These are phyloP conservation scores for Manduca sexta DNA, from an alignment of 1,140 invertebrate species.

Conservation along the genomic window DNA sequence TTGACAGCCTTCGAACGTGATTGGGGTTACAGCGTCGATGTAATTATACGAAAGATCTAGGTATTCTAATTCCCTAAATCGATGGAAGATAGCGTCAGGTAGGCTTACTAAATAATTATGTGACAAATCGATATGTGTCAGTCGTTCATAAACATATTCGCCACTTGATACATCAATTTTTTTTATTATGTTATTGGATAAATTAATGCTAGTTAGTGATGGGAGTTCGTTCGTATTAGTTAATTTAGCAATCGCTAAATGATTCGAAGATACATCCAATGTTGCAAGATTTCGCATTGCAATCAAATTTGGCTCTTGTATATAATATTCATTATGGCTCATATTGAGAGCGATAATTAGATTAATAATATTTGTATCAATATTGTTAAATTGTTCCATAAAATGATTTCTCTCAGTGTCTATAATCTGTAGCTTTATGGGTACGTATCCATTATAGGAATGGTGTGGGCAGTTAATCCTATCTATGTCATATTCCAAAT, in stretches of 20 bases:
- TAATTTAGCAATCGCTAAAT: conserved; percentile 20
- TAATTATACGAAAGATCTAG: conserved; percentile 42
- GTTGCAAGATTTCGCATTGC: conserved; percentile 21
- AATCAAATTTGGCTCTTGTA: conserved; percentile 9
- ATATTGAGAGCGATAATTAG: background rate
- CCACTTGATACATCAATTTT: conserved; percentile 8
- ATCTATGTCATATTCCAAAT: no score
- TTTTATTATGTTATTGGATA: conserved; percentile 34
- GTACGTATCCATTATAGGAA: no score
- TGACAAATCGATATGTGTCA: conserved; percentile 27
- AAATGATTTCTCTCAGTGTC: no score
- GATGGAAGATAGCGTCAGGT: conserved; percentile 24
- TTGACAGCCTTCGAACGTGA: conserved; percentile 33
- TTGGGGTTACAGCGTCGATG: conserved; percentile 18
- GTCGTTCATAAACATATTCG: conserved; percentile 10
- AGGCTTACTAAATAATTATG: conserved; percentile 32
- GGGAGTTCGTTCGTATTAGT: conserved; percentile 14
- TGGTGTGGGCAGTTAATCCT: no score
- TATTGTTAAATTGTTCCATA: no score
- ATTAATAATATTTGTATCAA: no score
- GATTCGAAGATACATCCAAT: conserved; percentile 31
- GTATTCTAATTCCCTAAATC: conserved; percentile 16
- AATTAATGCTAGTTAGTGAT: conserved; percentile 27
- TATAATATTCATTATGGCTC: conserved; percentile 1
- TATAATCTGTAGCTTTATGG: no score